Percentiles rank a stretch among this genome's conserved stretches.
phyloP scores from a whole-genome alignment of 37 sponge, comb jelly and placozoan species.

The Aplysina aerophoba region DNA sequence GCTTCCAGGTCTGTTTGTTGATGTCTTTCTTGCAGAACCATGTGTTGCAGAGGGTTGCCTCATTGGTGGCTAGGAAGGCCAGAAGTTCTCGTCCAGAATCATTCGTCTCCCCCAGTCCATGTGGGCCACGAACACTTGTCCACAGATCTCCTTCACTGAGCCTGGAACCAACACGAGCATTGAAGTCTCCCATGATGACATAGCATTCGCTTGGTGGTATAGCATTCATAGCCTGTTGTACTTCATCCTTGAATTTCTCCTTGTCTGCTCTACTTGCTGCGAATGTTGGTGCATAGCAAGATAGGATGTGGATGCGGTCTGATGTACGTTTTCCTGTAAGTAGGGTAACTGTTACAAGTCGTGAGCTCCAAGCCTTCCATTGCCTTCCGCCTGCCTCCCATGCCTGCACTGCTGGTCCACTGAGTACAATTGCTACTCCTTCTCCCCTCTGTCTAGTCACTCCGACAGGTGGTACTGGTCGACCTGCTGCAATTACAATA shows the following conservation, averaged over 20 bases:
- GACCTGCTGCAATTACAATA: constrained; percentile 26
- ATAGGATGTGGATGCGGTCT: neutral
- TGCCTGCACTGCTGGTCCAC: constrained; percentile 1
- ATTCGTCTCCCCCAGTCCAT: constrained; percentile 34
- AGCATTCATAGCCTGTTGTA: constrained; percentile 19
- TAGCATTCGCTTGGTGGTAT: neutral
- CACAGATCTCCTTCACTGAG: constrained; percentile 8
- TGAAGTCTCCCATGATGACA: constrained; percentile 1
- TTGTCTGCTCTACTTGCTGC: constrained; percentile 12
- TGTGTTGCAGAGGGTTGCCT: constrained; percentile 42
- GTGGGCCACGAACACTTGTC: constrained; percentile 32
- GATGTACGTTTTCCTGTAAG: neutral
- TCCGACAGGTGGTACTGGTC: neutral
- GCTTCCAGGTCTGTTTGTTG: constrained; percentile 46
- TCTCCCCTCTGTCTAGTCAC: constrained; percentile 19
- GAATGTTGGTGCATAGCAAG: constrained; percentile 37
- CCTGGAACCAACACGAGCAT: constrained; percentile 29
- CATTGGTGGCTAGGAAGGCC: neutral
- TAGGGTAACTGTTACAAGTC: constrained; percentile 8
- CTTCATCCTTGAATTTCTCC: constrained; percentile 1
- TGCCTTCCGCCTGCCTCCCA: constrained; percentile 21
- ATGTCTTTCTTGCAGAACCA: constrained; percentile 40
- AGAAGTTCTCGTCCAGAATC: constrained; percentile 44
- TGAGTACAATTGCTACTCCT: constrained; percentile 31
- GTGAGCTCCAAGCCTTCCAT: constrained; percentile 33